A percentile compares a stretch with the other conserved stretches of the same genome.
Conservation (phyloP, 2,797 vertebrate species). For the Sebastes variabilis region DNA sequence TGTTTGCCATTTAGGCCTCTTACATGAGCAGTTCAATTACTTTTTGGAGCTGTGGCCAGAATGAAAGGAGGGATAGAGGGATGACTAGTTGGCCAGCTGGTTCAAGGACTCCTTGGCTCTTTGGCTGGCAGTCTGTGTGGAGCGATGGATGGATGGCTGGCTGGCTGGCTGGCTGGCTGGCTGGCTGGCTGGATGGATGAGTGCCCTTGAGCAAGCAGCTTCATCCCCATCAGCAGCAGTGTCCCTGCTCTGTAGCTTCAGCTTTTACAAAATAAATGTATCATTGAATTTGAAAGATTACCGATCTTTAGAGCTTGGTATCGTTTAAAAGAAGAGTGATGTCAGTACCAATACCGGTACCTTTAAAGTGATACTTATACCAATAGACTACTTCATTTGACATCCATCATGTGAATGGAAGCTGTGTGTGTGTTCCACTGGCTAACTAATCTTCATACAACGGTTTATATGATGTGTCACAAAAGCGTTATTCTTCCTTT, state of each 20-base stretch:
- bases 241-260: slow-evolving; percentile 1
- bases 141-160: slow-evolving; percentile 37
- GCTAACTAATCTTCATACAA: too few relatives aligned
- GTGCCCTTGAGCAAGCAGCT: slow-evolving; percentile 63
- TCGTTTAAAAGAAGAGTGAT: too few relatives aligned
- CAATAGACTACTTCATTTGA: too few relatives aligned
- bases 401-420: too few relatives aligned
- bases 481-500: too few relatives aligned
- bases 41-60: slow-evolving; percentile 60
- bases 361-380: too few relatives aligned
- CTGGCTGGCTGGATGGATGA: slow-evolving; percentile 36
- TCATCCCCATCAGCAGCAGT: slow-evolving; percentile 36
- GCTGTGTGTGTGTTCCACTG: too few relatives aligned
- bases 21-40: slow-evolving; percentile 68
- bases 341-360: too few relatives aligned
- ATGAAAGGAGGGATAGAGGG: slow-evolving; percentile 50
- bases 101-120: slow-evolving; percentile 67
- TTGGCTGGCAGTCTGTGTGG: slow-evolving; percentile 39
- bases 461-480: too few relatives aligned
- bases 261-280: neutral
- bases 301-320: too few relatives aligned
- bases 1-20: slow-evolving; percentile 38
- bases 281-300: neutral
- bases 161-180: slow-evolving; percentile 41
- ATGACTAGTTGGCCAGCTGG: slow-evolving; percentile 48